Evolutionary conservation across 2,113 vertebrate genomes (phyloP).

Genomic region (Anhinga rufa): DNA sequence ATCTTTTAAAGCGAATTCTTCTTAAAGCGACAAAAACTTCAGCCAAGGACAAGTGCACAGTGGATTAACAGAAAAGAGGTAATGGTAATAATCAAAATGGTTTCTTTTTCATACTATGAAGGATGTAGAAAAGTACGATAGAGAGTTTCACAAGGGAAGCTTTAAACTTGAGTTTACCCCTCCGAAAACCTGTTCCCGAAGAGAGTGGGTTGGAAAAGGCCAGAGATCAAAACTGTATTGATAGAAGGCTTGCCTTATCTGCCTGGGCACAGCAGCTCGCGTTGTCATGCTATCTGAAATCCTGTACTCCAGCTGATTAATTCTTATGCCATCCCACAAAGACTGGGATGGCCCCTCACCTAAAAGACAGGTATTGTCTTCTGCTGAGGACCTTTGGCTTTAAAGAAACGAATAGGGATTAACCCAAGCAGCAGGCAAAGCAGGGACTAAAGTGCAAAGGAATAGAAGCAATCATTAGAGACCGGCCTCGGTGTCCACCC

Average conservation of each 20-base stretch:
- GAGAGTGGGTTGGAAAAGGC: not conserved
- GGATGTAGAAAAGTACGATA: not conserved
- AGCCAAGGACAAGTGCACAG: not conserved
- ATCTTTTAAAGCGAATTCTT: not conserved
- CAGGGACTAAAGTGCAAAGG: not conserved
- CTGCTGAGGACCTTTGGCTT: not conserved
- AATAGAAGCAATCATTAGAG: not conserved
- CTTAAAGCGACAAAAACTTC: not conserved
- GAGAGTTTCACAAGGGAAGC: not conserved
- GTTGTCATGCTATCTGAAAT: not conserved
- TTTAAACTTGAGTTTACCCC: not conserved
- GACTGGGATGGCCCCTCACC: not conserved
- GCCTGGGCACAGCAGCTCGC: not conserved
- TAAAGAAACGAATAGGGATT: not conserved
- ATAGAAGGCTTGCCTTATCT: not conserved
- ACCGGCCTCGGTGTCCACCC: rapidly evolving
- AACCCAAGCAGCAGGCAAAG: not conserved
- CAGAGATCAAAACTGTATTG: not conserved
- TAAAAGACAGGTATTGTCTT: not conserved
- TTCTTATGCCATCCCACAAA: rapidly evolving
- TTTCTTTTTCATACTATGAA: not conserved
- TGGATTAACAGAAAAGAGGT: not conserved
- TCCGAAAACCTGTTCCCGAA: not conserved
- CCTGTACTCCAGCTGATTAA: not conserved
- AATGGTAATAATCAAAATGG: not conserved